Base-by-base conservation (phyloP, 2,888 invertebrate species). In the Lepidocyrtoides sp. region DNA sequence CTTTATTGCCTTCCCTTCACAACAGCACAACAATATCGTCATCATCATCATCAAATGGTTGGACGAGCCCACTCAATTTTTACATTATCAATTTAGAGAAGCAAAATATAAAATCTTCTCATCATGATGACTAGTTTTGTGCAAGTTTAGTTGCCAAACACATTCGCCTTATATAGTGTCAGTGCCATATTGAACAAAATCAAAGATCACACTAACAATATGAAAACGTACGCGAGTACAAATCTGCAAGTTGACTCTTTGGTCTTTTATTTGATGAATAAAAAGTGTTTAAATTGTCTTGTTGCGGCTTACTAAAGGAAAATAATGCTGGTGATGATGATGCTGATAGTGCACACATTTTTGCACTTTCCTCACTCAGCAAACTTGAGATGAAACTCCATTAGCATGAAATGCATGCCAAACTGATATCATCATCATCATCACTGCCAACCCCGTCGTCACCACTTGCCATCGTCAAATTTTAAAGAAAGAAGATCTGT, bases 1-100 rank as follows among this genome's bases (percentile, higher is more conserved):
- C 26, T 51, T 57, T 32, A 63, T 81, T 32, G 23, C 32, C 8
- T 7, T 69, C 8, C 54, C 54, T 10, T 54, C 41, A 41, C 41
- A 41, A 41, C 41, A 41, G 41, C 41, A 10, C 41, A n/a, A n/a
- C 41, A 41, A 10, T 10, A 41, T 41, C 41, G 10, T 41, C 41
- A 7, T 41, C 41, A 7, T 54, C 54, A 14, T 54, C 54, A n/a
- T 54, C 54, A n/a, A n/a, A n/a, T n/a, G n/a, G 57, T 57, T 23
- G 20, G 57, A 57, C 23, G 44, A 79, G 48, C 79, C 79, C 51
- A 79, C 79, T 51, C 79, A 10, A 79, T 54, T 79, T 79, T 79
- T 77, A 1, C 10, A 57, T 23, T 57, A 23, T 20, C 20, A 57
- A 57, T 20, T 57, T 57, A 3, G 23, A 20, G 23, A 57, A 57